Evolutionary conservation across 2,888 invertebrate genomes (phyloP), one percentile per base, ranked within the genome.

Genomic region (Callosobruchus maculatus): DNA sequence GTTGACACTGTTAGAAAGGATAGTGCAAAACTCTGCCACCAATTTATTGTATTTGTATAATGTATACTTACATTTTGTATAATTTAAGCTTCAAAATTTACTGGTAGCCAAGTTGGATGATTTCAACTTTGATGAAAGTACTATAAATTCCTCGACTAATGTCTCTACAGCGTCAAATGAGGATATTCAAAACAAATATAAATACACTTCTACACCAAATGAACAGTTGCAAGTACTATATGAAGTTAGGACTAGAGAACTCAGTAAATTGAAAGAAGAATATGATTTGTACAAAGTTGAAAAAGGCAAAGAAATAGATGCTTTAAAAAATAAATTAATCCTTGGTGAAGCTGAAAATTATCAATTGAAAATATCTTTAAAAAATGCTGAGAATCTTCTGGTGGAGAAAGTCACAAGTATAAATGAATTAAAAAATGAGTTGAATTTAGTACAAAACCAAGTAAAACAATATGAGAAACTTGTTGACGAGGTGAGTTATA

Each of bases 101-200:
- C 84, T 94, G 73, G 90, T 88, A 76, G 91, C 91, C 84, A 93
- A 90, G n/a, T 91, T 94, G 82, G 91, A 92, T 79, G 93, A 93
- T 82, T 88, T 93, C 68, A 87, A 89, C 74, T 91, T 92, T 75
- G 92, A 93, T 75, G 92, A 92, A 78, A 84, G 83, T 76, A 83
- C 84, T 5, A 79, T 84, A 22, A 83, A 84, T 77, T 84, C 84
- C 20, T 84, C 84, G 20, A 78, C 81, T 71, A 82, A 83, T 77
- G 72, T 80, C 49, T 83, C 83, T 22, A 49, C 78, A 70, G 78
- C 78, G 18, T 83, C 83, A 71, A 71, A 77, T 26, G 81, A 81
- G 72, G 81, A 78, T 71, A 70, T 79, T 49, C 79, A 81, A 31
- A 78, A 81, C 72, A 77, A 79, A 67, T 84, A 83, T 73, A 79